A percentile compares a stretch with the other conserved stretches of the same genome.
phyloP scores from a whole-genome alignment of 2,888 invertebrate genomes.

The Augochlorella aurata region DNA sequence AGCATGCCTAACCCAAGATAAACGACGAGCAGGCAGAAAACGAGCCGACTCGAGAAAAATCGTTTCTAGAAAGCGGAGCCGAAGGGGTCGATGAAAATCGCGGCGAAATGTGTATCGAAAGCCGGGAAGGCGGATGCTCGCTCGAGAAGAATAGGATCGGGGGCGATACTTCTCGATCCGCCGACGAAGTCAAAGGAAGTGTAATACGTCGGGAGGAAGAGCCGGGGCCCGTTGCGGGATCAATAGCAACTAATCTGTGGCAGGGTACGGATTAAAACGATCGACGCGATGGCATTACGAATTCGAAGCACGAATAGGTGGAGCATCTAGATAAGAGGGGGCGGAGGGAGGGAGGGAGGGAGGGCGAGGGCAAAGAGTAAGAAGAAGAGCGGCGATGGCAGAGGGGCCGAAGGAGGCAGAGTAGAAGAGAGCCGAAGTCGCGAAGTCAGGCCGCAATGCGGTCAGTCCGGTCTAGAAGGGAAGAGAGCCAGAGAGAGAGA shows the following conservation, averaged over 20 bases:
- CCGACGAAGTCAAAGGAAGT: not conserved
- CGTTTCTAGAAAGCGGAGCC: not conserved
- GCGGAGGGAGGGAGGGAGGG: not conserved
- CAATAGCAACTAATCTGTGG: not conserved
- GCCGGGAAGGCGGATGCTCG: not conserved
- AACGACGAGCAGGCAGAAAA: not conserved
- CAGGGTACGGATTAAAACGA: slow-evolving; percentile 19
- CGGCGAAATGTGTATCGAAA: not conserved
- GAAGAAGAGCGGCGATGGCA: too few relatives aligned
- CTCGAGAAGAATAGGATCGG: not conserved
- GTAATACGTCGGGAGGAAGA: not conserved
- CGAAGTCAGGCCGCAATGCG: slow-evolving; percentile 12
- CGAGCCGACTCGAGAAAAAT: not conserved
- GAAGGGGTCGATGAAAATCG: not conserved
- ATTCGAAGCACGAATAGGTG: slow-evolving; percentile 3
- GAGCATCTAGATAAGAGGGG: slow-evolving; percentile 21
- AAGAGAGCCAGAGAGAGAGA: not conserved
- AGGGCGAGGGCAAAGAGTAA: slow-evolving; percentile 16
- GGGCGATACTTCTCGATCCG: not conserved
- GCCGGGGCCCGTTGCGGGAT: not conserved
- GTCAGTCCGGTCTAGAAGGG: not conserved
- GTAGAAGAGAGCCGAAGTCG: not conserved
- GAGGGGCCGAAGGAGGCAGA: too few relatives aligned
- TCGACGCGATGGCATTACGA: slow-evolving; percentile 4
- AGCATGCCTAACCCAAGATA: not conserved